Conservation (phyloP, 2,888 invertebrate genomes). For the Scaptodrosophila latifasciaeformis region DNA sequence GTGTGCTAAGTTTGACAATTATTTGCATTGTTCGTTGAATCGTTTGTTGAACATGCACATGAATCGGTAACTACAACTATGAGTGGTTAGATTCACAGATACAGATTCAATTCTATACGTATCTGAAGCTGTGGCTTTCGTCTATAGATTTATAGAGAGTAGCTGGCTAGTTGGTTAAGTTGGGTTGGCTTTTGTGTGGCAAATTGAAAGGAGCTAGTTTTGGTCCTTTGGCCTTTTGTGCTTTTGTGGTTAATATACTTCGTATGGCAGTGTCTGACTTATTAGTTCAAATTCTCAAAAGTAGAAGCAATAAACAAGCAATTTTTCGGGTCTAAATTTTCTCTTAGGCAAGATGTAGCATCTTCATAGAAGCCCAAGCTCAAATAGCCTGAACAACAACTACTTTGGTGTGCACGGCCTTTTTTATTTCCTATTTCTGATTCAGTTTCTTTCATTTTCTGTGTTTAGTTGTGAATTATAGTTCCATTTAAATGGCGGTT, state of each 20-base stretch:
- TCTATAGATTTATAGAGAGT: conserved; percentile 5
- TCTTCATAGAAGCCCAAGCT: conserved; percentile 7
- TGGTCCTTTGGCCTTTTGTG: too few species aligned
- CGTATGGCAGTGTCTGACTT: too few species aligned
- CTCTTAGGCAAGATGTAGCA: conserved; percentile 19
- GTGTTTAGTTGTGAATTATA: too few species aligned
- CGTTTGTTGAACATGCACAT: conserved; percentile 61
- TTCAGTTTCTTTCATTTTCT: not conserved
- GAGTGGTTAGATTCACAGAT: not conserved
- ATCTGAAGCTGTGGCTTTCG: too few species aligned
- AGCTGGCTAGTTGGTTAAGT: conserved; percentile 33
- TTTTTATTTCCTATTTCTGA: conserved; percentile 21
- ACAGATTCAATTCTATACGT: conserved; percentile 46
- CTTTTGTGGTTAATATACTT: not conserved
- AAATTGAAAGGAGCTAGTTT: not conserved
- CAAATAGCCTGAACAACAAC: conserved; percentile 19
- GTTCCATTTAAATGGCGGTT: conserved; percentile 62
- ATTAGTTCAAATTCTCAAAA: too few species aligned
- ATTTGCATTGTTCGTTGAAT: conserved; percentile 63
- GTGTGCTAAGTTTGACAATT: conserved; percentile 60
- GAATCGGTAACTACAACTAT: conserved; percentile 58
- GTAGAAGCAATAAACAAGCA: conserved; percentile 17
- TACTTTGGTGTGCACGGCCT: not conserved
- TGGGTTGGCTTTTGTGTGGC: conserved; percentile 23
- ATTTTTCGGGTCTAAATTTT: conserved; percentile 23